Evolutionary conservation across 2,888 invertebrate species (phyloP).

Genomic region (Melanostoma mellinum): DNA sequence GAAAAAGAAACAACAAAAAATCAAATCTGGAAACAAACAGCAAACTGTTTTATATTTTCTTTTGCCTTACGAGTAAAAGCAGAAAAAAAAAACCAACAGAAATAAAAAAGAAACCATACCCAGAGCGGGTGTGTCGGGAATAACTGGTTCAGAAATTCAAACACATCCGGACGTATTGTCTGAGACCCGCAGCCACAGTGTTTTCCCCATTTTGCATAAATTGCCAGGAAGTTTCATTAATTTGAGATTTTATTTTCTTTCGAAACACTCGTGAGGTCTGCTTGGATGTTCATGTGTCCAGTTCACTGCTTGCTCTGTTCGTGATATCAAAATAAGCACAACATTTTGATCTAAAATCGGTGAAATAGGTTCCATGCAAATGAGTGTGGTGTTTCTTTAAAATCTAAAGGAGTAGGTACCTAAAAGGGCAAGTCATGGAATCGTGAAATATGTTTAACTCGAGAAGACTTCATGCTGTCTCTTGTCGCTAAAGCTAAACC

Average conservation of each 20-base stretch:
- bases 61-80: background rate
- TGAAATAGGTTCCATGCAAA: conserved; percentile 15
- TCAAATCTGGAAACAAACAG: background rate
- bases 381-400: background rate
- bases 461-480: too few relatives aligned
- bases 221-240: conserved; percentile 24
- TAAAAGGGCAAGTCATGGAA: too few relatives aligned
- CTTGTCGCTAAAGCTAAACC: too few relatives aligned
- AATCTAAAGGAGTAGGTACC: too few relatives aligned
- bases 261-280: conserved; percentile 13
- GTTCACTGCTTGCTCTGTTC: background rate
- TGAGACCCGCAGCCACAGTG: background rate
- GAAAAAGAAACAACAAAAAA: conserved; percentile 12
- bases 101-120: background rate
- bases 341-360: conserved; percentile 10
- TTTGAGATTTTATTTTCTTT: conserved; percentile 9
- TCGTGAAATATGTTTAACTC: too few relatives aligned
- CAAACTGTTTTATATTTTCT: conserved; percentile 1
- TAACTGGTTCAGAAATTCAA: conserved; percentile 23
- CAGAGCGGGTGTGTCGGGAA: conserved; percentile 43
- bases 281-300: conserved; percentile 8
- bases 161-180: background rate
- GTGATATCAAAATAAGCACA: conserved; percentile 8
- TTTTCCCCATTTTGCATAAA: background rate
- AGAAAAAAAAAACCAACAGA: conserved; percentile 5